Conservation (phyloP, 2,797 vertebrate genomes). For the Echeneis naucrates region DNA sequence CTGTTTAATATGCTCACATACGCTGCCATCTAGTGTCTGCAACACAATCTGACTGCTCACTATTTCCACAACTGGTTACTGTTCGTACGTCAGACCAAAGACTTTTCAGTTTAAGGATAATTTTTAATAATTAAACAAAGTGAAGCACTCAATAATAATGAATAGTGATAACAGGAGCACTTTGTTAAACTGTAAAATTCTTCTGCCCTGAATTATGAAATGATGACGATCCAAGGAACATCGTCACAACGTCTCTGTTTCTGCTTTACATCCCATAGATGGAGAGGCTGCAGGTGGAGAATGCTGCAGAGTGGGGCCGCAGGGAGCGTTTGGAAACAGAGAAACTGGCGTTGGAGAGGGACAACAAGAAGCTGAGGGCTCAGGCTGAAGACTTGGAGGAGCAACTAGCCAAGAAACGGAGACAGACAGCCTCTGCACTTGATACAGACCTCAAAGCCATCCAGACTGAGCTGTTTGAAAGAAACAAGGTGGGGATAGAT, state of each 20-base stretch:
- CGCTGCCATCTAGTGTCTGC: not conserved
- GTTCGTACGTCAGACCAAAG: no score
- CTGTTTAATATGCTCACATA: not conserved
- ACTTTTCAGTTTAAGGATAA: not conserved
- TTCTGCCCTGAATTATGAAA: not conserved
- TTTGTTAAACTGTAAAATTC: not conserved
- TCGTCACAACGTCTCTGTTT: not conserved
- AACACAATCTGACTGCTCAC: no score
- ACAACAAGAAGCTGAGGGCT: conserved; percentile 96
- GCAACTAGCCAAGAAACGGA: conserved; percentile 90
- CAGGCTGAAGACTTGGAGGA: conserved; percentile 95
- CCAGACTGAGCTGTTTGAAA: conserved; percentile 94
- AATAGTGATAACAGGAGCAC: not conserved
- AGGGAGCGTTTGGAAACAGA: conserved; percentile 95
- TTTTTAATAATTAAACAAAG: not conserved
- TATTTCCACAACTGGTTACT: no score
- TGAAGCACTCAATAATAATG: no score
- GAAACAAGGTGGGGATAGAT: conserved; percentile 90
- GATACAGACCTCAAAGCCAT: conserved; percentile 95
- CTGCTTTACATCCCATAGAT: conserved; percentile 81
- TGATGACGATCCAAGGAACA: no score
- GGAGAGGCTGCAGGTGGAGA: conserved; percentile 96
- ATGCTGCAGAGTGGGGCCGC: conserved; percentile 95
- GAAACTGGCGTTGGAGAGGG: conserved; percentile 94
- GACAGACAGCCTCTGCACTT: conserved; percentile 91